Base-by-base conservation (phyloP, 2,888 invertebrate species). In the Rhodophaea formosa region DNA sequence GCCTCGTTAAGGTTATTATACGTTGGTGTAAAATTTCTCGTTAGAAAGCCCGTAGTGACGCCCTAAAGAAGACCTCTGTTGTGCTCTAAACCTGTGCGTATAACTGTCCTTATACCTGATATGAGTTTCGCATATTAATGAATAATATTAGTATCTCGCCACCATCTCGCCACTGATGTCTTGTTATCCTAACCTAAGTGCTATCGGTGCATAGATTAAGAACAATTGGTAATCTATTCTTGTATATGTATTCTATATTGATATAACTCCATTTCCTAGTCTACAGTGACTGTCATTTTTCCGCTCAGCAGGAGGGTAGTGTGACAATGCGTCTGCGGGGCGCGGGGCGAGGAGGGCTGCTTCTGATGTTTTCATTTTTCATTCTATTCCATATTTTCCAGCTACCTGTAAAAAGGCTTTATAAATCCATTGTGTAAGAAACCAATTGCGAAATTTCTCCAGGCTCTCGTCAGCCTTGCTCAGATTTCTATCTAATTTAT, bases 281-380 rank as follows among this genome's bases (percentile, higher is more conserved):
- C 82, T 82, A 23, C 23, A 23, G 23, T 53, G 59, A 70, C 75
- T 82, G 82, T 82, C 80, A 84, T 84, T 85, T 85, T 79, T 78
- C 79, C 70, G 75, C 82, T 70, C 78, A 65, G 63, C 75, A 72
- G 81, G 84, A 75, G 79, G 79, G 80, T 78, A 79, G 83, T 78
- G 84, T 75, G 84, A 88, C 86, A 86, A 86, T 83, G 70, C 77
- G 70, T 73, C 74, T 70, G 60, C 67, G 68, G 67, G 59, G 60
- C 62, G 59, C 55, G 54, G 58, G 57, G 66, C 57, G 60, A 61
- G 59, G 61, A 58, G 63, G 64, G 64, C 47, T 86, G 85, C 80
- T 80, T 66, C 73, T 86, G 84, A 86, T 86, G 82, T 87, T 86
- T 88, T 80, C 85, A 87, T 87, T 88, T 86, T 88, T 85, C 86